Conservation (phyloP, 2,113 vertebrate species). For the Monopterus albus region DNA sequence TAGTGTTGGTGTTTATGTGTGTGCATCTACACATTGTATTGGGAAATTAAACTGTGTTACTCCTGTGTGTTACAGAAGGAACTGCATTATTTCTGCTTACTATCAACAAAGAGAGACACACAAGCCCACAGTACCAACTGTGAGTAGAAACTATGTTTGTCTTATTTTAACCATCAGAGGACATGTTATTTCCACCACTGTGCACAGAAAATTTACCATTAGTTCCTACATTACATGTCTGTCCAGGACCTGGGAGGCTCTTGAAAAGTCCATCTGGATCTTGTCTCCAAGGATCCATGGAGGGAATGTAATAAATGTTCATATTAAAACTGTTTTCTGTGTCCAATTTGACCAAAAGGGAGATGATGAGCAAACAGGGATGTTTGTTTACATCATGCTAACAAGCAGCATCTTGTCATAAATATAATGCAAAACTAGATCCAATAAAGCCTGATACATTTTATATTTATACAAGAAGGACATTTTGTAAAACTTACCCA, state of each 20-base stretch:
- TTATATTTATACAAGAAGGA: constrained; percentile 75
- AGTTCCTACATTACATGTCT: constrained; percentile 14
- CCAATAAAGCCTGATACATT: constrained; percentile 54
- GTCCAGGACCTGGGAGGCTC: constrained; percentile 61
- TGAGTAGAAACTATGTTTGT: constrained; percentile 48
- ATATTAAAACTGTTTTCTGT: constrained; percentile 48
- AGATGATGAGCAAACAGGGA: constrained; percentile 26
- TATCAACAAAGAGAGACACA: constrained; percentile 80
- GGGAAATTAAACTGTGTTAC: background rate
- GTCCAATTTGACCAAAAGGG: constrained; percentile 56
- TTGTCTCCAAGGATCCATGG: constrained; percentile 4
- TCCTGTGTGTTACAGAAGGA: constrained; percentile 75
- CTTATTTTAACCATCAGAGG: background rate
- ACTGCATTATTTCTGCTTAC: constrained; percentile 84
- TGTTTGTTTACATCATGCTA: constrained; percentile 64
- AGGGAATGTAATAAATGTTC: constrained; percentile 52
- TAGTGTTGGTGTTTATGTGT: background rate
- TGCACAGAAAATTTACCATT: background rate
- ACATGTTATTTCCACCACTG: background rate
- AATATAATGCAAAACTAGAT: constrained; percentile 61
- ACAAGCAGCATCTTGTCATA: constrained; percentile 42
- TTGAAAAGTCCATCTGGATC: constrained; percentile 39
- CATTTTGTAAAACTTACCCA: constrained; percentile 74
- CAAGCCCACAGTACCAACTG: constrained; percentile 71
- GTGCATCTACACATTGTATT: background rate